Conservation (phyloP, 2,113 vertebrate genomes). For the Nibea coibor region DNA sequence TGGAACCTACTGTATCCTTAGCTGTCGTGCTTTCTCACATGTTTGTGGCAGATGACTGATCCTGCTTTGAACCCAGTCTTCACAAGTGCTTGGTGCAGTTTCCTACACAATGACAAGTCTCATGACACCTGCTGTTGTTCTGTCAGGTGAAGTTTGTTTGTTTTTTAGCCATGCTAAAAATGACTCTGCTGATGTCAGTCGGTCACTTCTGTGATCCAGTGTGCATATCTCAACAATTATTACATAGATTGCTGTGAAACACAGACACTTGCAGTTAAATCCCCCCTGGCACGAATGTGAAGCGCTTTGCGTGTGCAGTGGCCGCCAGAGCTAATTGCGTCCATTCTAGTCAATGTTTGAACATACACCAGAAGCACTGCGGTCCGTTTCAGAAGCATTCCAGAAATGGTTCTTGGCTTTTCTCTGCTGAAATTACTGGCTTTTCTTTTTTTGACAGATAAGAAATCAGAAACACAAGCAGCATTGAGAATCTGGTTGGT, state of each 20-base stretch:
- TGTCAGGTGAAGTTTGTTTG: background rate
- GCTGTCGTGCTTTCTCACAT: background rate
- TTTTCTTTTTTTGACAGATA: too few species aligned
- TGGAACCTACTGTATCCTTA: background rate
- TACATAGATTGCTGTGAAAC: background rate
- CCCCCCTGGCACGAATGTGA: too few species aligned
- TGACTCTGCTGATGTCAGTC: background rate
- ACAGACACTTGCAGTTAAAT: too few species aligned
- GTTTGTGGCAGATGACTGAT: background rate
- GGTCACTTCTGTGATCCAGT: background rate
- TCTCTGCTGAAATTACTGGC: too few species aligned
- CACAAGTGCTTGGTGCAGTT: background rate
- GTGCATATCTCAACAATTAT: background rate
- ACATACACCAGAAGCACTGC: too few species aligned
- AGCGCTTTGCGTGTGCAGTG: too few species aligned
- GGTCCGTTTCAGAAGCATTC: too few species aligned
- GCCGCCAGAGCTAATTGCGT: too few species aligned
- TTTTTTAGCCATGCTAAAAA: background rate
- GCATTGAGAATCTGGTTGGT: too few species aligned
- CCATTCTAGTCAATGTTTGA: too few species aligned
- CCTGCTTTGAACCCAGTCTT: background rate
- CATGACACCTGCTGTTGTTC: background rate
- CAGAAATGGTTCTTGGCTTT: too few species aligned
- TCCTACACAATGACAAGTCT: conserved; percentile 1
- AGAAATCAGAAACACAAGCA: too few species aligned